Evolutionary conservation across 2,797 vertebrate species (phyloP).

Genomic region (Cygnus olor): DNA sequence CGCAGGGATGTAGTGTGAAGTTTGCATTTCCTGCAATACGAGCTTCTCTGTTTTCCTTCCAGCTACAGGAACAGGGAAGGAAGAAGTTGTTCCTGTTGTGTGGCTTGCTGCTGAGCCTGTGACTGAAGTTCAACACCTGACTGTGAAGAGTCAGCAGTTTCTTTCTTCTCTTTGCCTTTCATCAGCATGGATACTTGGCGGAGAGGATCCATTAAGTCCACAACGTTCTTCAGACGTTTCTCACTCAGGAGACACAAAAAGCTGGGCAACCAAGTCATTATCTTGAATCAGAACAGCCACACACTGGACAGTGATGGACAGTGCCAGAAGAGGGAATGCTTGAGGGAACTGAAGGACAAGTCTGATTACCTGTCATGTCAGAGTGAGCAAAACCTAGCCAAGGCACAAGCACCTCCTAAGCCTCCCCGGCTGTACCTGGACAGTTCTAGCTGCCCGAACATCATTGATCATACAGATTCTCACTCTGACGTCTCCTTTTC

Average conservation of each 20-base stretch:
- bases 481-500: constrained; percentile 77
- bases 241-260: constrained; percentile 79
- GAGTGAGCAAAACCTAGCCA: constrained; percentile 88
- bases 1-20: background rate
- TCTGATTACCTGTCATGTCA: constrained; percentile 80
- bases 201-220: constrained; percentile 79
- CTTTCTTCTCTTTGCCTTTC: background rate
- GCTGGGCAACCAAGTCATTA: constrained; percentile 73
- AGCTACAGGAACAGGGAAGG: background rate
- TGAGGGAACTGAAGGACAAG: constrained; percentile 85
- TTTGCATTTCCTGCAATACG: constrained; percentile 43
- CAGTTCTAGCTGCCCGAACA: constrained; percentile 80
- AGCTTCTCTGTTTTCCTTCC: constrained; percentile 25
- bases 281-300: constrained; percentile 81
- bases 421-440: constrained; percentile 91
- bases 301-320: constrained; percentile 76
- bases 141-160: background rate
- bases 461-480: constrained; percentile 65
- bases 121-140: background rate
- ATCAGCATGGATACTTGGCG: constrained; percentile 79
- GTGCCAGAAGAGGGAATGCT: constrained; percentile 84
- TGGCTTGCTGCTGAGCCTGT: background rate
- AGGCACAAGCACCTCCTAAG: constrained; percentile 89
- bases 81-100: constrained; percentile 32
- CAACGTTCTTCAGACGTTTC: constrained; percentile 79